Evolutionary conservation across 2,888 invertebrate species (phyloP), one percentile per base, ranked within the genome.

Genomic region (Drosophila affinis): DNA sequence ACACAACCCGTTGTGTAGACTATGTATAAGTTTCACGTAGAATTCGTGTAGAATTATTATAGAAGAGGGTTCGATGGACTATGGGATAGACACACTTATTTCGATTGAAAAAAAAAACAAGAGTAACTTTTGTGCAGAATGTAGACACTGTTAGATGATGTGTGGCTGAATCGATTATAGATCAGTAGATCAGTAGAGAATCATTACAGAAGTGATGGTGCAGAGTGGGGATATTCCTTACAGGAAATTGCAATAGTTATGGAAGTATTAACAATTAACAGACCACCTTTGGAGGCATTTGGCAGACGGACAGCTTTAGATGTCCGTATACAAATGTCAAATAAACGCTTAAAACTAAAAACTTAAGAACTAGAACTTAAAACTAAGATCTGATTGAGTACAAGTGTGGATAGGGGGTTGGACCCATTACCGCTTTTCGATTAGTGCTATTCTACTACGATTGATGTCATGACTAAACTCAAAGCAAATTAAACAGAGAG

Each of bases 371-470:
- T 7, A 32, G 9, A 51, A 34, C 39, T 17, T 29, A 10, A 1
- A 14, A 18, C 32, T 27, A 12, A 3, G 14, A 10, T 5, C 48
- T 29, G 64, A 39, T 10, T 14, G 18, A 63, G 63, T 18, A 10
- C 48, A 44, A 51, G 32, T n/a, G 24, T n/a, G 7, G 7, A 39
- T 7, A 51, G 9, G 49, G 44, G 32, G 64, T 52, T 65, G 29
- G 51, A 27, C 45, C 63, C 63, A 64, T 64, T 65, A 65, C 67
- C 52, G 51, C 63, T 52, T n/a, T 39, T 46, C 63, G 65, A 64
- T 64, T 64, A 64, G 63, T 64, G 65, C 65, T 51, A 45, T 49
- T 29, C 63, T 63, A 47, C 45, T 34, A 65, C 65, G 65, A 64
- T 49, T 24, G 39, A 39, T 39, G 39, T 18, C 32, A 7, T 3